phyloP scores from a whole-genome alignment of 2,113 vertebrate species.

The Myrmophylax atrothorax region DNA sequence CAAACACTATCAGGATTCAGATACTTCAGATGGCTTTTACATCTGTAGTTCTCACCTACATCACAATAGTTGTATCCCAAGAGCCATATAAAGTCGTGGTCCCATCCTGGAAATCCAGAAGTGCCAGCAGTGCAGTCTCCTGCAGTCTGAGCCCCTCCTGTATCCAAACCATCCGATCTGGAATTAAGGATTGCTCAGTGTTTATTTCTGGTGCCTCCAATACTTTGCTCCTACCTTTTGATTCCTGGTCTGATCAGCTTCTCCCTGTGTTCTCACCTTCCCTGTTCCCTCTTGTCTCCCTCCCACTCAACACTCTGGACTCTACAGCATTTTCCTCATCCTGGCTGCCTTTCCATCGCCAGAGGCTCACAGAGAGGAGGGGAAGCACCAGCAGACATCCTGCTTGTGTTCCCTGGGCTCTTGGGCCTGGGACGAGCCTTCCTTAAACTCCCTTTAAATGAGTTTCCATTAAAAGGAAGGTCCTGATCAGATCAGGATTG shows the following conservation, averaged over 20 bases:
- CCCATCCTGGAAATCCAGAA: not conserved
- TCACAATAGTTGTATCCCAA: not conserved
- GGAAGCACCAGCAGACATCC: not conserved
- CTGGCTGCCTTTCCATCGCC: not conserved
- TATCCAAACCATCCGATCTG: not conserved
- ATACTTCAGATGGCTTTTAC: not conserved
- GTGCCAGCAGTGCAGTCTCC: not conserved
- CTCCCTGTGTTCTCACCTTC: not conserved
- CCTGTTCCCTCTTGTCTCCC: not conserved
- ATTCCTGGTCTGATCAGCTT: not conserved
- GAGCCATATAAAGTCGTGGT: not conserved
- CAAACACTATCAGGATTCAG: not conserved
- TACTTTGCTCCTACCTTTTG: not conserved
- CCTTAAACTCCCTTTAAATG: not conserved
- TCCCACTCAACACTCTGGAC: not conserved
- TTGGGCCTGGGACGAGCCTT: not conserved
- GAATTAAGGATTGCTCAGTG: not conserved
- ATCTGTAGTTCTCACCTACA: not conserved
- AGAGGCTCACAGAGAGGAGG: not conserved
- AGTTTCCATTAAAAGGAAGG: not conserved
- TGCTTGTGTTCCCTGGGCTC: not conserved
- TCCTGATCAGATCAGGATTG: not conserved
- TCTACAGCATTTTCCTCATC: not conserved
- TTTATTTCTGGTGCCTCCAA: not conserved
- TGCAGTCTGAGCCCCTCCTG: not conserved